Conservation (phyloP, 1,140 invertebrate genomes). For the Tribolium castaneum region DNA sequence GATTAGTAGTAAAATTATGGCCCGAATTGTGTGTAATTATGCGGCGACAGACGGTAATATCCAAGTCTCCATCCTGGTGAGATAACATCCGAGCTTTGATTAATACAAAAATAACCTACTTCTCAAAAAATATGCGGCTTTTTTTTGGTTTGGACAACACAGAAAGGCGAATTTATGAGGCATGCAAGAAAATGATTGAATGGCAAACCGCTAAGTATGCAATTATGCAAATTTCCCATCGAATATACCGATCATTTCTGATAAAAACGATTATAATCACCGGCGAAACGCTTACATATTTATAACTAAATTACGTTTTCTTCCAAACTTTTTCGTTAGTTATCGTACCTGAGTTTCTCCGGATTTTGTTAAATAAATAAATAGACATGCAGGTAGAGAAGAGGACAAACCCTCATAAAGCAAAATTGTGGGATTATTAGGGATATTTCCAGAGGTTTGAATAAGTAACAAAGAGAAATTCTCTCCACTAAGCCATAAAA, state of each 20-base stretch:
- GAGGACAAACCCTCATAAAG: not conserved
- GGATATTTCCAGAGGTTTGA: not conserved
- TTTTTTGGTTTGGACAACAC: not conserved
- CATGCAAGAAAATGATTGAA: slow-evolving; percentile 3
- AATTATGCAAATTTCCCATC: not conserved
- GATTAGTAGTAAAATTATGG: no score
- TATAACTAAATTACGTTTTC: not conserved
- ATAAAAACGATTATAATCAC: not conserved
- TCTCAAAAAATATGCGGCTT: not conserved
- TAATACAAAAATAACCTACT: no score
- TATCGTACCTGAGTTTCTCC: not conserved
- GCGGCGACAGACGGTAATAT: no score
- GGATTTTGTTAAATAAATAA: not conserved
- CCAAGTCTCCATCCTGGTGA: not conserved
- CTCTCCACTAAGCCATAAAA: not conserved
- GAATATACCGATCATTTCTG: not conserved
- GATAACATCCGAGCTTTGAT: not conserved
- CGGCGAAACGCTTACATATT: not conserved
- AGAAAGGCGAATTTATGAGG: not conserved
- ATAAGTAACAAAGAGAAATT: not conserved
- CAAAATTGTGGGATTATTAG: not conserved
- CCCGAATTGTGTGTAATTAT: no score
- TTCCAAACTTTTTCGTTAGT: not conserved
- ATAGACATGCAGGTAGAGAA: not conserved
- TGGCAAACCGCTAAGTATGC: slow-evolving; percentile 1